A percentile compares a stretch with the other conserved stretches of the same genome.
Conservation (phyloP, 2,113 vertebrate species). For the Pantherophis guttatus region DNA sequence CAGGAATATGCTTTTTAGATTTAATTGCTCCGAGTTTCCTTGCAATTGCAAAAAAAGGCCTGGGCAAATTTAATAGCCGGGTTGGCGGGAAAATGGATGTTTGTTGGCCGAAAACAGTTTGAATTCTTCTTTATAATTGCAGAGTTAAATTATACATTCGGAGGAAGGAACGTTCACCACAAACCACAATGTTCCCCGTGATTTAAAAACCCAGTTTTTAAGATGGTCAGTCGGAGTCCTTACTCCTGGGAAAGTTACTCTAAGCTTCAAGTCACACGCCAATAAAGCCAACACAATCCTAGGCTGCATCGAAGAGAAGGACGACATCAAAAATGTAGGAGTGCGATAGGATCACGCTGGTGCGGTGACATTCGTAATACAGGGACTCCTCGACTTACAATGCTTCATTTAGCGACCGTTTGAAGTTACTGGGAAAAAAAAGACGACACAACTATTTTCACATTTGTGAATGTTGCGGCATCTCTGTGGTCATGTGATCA, state of each 20-base stretch:
- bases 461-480: neutral
- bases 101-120: neutral
- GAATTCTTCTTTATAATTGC: neutral
- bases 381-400: neutral
- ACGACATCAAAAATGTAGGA: too few species aligned
- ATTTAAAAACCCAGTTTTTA: neutral
- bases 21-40: neutral
- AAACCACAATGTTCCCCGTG: neutral
- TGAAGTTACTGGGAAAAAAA: neutral
- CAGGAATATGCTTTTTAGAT: neutral
- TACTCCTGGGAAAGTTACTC: neutral
- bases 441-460: neutral
- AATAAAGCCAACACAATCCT: neutral
- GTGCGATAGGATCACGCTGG: too few species aligned
- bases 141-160: neutral
- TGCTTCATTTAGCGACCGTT: neutral
- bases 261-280: neutral
- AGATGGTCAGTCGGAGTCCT: neutral
- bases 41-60: neutral
- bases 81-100: neutral
- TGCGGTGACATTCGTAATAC: neutral
- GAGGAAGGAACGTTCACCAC: neutral
- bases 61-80: neutral
- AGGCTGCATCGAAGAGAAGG: too few species aligned
- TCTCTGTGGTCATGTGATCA: fast-evolving